Evolutionary conservation across 1,140 invertebrate genomes (phyloP).

Genomic region (Drosophila repleta): DNA sequence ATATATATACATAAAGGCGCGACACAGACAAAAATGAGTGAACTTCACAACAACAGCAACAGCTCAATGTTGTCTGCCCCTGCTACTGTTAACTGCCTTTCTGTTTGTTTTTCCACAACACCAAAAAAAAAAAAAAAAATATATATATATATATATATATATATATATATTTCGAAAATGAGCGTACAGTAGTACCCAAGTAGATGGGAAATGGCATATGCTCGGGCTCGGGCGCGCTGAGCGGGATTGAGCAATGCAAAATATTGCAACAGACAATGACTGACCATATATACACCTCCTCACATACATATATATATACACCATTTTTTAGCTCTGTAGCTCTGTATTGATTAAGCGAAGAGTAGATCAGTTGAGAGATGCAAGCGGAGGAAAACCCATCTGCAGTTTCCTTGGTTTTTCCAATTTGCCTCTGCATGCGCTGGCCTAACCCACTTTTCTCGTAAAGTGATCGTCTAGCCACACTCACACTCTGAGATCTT

Average conservation of each 20-base stretch:
- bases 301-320: not conserved
- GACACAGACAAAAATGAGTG: conserved; percentile 5
- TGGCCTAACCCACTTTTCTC: conserved; percentile 36
- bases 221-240: conserved; percentile 10
- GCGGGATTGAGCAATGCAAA: conserved; percentile 69
- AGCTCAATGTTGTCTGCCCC: conserved; percentile 28
- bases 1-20: conserved; percentile 4
- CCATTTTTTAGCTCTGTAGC: not conserved
- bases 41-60: conserved; percentile 19
- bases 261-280: conserved; percentile 70
- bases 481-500: conserved; percentile 1
- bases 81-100: conserved; percentile 52
- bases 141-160: not conserved
- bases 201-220: conserved; percentile 39
- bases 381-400: not conserved
- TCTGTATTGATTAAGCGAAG: not conserved
- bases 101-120: conserved; percentile 60
- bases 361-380: not conserved
- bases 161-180: conserved; percentile 23
- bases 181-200: conserved; percentile 23
- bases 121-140: conserved; percentile 8
- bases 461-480: conserved; percentile 17
- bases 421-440: conserved; percentile 5
- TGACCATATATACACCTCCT: conserved; percentile 37
- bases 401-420: conserved; percentile 5